Conservation (phyloP, 2,797 vertebrate species). For the Erithacus rubecula region DNA sequence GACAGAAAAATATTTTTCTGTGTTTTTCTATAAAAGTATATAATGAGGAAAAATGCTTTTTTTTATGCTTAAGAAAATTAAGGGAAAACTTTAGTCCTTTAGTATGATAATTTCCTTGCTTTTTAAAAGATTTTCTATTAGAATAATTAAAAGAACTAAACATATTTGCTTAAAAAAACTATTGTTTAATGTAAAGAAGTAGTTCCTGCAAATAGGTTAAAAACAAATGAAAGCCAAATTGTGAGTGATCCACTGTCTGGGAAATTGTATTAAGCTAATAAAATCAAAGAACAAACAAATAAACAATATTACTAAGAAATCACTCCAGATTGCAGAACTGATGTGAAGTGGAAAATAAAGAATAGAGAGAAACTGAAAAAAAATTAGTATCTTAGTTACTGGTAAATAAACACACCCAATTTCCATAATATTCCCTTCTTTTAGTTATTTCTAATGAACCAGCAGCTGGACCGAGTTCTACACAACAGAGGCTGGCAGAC, state of each 20-base stretch:
- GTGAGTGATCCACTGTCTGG: not conserved
- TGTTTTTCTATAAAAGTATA: not conserved
- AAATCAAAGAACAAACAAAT: not conserved
- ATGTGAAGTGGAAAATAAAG: not conserved
- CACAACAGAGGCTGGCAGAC: not conserved
- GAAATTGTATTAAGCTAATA: not conserved
- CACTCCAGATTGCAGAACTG: not conserved
- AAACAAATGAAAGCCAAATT: not conserved
- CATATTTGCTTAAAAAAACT: not conserved
- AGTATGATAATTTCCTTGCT: not conserved
- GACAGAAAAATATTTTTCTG: not conserved
- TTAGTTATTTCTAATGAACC: slow-evolving; percentile 12
- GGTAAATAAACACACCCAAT: not conserved
- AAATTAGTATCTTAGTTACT: not conserved
- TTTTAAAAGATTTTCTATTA: not conserved
- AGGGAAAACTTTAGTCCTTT: not conserved
- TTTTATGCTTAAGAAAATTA: not conserved
- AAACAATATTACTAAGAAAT: not conserved
- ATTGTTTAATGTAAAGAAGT: not conserved
- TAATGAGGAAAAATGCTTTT: not conserved
- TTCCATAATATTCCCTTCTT: not conserved
- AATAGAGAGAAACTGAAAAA: not conserved
- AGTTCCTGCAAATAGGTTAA: not conserved
- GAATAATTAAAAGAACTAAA: not conserved
- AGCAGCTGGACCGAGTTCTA: slow-evolving; percentile 3